A percentile compares a stretch with the other conserved stretches of the same genome.
Conservation (phyloP, 2,888 invertebrate species). For the Drosophila nigricruria region DNA sequence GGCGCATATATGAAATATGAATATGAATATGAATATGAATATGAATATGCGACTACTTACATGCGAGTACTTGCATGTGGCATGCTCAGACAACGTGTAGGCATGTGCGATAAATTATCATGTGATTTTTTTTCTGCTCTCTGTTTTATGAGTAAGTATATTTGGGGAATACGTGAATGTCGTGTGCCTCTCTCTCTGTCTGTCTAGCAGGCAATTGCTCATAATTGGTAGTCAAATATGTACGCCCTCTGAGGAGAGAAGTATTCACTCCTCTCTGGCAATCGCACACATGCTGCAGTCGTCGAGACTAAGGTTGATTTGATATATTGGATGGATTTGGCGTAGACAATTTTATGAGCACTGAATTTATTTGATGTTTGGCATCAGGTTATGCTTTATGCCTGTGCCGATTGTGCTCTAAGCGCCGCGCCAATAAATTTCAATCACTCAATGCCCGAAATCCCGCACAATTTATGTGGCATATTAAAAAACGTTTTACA, state of each 20-base stretch:
- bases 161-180: conserved; percentile 52
- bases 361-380: conserved; percentile 75
- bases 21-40: conserved; percentile 62
- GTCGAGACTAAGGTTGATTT: conserved; percentile 51
- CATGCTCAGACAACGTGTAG: conserved; percentile 69
- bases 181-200: conserved; percentile 1
- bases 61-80: conserved; percentile 20
- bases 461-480: conserved; percentile 70
- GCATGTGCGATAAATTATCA: conserved; percentile 84
- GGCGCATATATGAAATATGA: conserved; percentile 50
- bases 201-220: conserved; percentile 69
- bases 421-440: conserved; percentile 59
- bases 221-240: conserved; percentile 74
- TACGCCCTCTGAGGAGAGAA: conserved; percentile 45
- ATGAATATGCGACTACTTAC: conserved; percentile 26
- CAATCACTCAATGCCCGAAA: conserved; percentile 65
- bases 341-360: conserved; percentile 79
- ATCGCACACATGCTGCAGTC: conserved; percentile 21
- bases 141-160: conserved; percentile 1
- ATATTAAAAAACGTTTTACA: conserved; percentile 74
- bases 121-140: conserved; percentile 27
- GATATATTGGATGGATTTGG: conserved; percentile 77
- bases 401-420: conserved; percentile 24
- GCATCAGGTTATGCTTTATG: conserved; percentile 50
- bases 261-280: conserved; percentile 17